These are phyloP conservation scores for Standfussiana lucernea DNA, from an alignment of 2,888 invertebrate genomes.

Conservation along the genomic window DNA sequence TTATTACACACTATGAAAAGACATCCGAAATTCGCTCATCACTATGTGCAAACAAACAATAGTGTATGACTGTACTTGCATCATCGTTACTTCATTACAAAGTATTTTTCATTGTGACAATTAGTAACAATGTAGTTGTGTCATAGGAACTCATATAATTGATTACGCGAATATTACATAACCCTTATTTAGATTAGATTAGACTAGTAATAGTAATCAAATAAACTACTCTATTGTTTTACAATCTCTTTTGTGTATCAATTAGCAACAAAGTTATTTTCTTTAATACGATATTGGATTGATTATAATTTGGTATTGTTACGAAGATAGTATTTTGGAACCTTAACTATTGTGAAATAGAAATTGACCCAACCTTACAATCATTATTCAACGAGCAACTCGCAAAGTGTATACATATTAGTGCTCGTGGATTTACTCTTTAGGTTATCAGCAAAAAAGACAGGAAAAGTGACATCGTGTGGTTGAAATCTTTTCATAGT, in stretches of 20 bases:
- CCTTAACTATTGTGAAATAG: neutral
- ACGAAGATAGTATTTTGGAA: neutral
- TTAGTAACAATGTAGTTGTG: constrained; percentile 31
- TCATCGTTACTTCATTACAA: neutral
- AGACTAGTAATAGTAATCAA: neutral
- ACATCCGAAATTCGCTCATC: neutral
- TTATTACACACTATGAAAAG: neutral
- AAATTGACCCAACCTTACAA: neutral
- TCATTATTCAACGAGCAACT: neutral
- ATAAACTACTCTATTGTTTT: neutral
- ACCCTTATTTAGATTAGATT: neutral
- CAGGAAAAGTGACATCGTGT: neutral
- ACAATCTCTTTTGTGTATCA: neutral
- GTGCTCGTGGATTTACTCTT: too few relatives aligned
- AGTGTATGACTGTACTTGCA: neutral
- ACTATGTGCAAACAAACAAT: neutral
- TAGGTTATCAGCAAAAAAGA: neutral
- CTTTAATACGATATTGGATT: neutral
- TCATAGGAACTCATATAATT: constrained; percentile 15
- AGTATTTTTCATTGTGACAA: neutral
- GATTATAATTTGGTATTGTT: neutral
- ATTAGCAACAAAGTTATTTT: neutral
- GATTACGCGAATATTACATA: constrained; percentile 3
- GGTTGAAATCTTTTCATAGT: neutral
- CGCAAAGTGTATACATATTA: neutral